Conservation (phyloP, 2,888 invertebrate species). For the Parnassius smintheus region DNA sequence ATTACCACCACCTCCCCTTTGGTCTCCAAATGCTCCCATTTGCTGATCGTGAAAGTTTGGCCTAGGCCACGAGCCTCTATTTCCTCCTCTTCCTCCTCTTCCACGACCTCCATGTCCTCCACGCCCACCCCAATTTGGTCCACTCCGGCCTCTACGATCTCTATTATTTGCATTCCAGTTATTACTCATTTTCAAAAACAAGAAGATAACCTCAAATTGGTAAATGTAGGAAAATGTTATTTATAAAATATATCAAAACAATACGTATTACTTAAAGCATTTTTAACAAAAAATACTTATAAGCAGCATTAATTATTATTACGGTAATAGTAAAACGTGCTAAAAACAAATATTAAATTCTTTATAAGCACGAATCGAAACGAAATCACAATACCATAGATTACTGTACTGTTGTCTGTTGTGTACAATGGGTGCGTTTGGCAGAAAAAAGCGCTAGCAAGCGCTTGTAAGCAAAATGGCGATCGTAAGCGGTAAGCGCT, state of each 20-base stretch:
- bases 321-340: too few relatives aligned
- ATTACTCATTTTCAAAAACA: conserved; percentile 22
- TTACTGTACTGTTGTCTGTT: too few relatives aligned
- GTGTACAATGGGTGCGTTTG: too few relatives aligned
- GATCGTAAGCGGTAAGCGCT: too few relatives aligned
- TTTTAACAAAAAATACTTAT: not conserved
- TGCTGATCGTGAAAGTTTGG: conserved; percentile 10
- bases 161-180: conserved; percentile 23
- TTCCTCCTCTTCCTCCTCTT: conserved; percentile 28
- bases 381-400: too few relatives aligned
- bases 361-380: too few relatives aligned
- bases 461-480: too few relatives aligned
- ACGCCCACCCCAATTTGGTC: conserved; percentile 26
- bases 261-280: too few relatives aligned
- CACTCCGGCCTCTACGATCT: conserved; percentile 21
- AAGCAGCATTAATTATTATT: not conserved
- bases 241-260: too few relatives aligned
- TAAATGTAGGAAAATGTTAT: not conserved
- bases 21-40: conserved; percentile 2
- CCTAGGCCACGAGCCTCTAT: conserved; percentile 26
- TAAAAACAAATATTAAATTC: too few relatives aligned
- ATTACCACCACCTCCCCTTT: conserved; percentile 21
- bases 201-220: conserved; percentile 21
- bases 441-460: too few relatives aligned
- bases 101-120: conserved; percentile 24